Conservation (phyloP, 1,140 invertebrate species). For the Ridgeia piscesae region DNA sequence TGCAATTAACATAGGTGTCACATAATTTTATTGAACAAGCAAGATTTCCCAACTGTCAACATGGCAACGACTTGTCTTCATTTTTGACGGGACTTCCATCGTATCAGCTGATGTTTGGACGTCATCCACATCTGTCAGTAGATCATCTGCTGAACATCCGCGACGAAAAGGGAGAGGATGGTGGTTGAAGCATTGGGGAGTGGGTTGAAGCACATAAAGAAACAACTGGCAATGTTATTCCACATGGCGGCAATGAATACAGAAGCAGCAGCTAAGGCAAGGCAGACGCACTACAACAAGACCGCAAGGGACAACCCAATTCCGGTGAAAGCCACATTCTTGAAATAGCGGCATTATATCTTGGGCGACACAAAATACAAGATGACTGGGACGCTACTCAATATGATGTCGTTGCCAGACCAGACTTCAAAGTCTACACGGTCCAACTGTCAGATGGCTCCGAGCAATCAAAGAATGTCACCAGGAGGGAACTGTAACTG, state of each 20-base stretch:
- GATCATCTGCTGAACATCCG: neutral
- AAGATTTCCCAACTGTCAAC: too few relatives aligned
- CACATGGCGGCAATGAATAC: neutral
- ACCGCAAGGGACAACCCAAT: neutral
- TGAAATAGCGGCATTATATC: neutral
- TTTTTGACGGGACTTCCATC: neutral
- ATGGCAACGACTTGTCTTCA: too few relatives aligned
- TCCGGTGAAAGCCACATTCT: neutral
- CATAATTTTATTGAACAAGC: too few relatives aligned
- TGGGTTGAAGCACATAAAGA: neutral
- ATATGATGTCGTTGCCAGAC: neutral
- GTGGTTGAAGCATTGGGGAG: neutral
- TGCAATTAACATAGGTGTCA: too few relatives aligned
- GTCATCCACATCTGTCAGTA: neutral
- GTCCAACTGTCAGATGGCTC: neutral
- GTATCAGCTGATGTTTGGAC: neutral
- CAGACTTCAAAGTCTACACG: neutral
- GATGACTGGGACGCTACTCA: neutral
- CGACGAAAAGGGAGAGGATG: neutral
- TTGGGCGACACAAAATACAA: neutral
- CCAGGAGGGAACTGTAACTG: neutral
- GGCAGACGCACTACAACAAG: too few relatives aligned
- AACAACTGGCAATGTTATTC: neutral
- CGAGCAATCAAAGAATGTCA: neutral
- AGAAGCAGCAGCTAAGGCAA: neutral